A percentile compares a stretch with the other conserved stretches of the same genome.
phyloP scores from a whole-genome alignment of 2,113 vertebrate genomes.

The Glareola pratincola region DNA sequence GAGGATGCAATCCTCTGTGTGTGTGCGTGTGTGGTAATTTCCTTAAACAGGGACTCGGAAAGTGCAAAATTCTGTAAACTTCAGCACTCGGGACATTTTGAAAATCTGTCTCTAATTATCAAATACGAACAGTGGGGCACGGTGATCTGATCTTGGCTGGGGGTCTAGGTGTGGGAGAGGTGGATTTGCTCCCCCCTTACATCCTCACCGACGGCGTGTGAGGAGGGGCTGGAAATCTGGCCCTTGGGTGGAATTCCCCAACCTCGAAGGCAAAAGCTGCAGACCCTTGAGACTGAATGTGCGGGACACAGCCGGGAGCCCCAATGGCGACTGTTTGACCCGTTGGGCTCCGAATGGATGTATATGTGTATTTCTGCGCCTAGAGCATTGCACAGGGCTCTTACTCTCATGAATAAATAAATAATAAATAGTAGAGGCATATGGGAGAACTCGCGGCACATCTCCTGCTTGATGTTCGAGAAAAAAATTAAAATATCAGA shows the following conservation, averaged over 20 bases:
- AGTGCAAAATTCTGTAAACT: not conserved
- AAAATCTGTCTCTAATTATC: not conserved
- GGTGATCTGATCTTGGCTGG: not conserved
- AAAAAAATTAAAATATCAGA: constrained; percentile 72
- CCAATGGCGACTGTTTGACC: rapidly evolving
- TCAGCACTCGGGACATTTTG: rapidly evolving
- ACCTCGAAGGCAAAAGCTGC: not conserved
- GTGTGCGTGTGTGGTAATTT: not conserved
- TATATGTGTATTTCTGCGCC: not conserved
- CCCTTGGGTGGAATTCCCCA: not conserved
- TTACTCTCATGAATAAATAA: not conserved
- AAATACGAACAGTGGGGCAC: rapidly evolving
- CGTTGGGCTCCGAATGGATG: not conserved
- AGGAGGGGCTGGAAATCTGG: not conserved
- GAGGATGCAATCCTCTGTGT: not conserved
- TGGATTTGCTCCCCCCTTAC: not conserved
- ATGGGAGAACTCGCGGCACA: not conserved
- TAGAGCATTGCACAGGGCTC: not conserved
- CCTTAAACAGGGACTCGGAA: not conserved
- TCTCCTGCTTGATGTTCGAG: not conserved
- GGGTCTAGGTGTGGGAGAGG: rapidly evolving
- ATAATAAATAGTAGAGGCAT: not conserved
- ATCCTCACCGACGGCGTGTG: rapidly evolving
- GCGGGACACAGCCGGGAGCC: not conserved
- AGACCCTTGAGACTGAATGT: rapidly evolving